phyloP scores from a whole-genome alignment of 1,140 invertebrate genomes.

The Drosophila kohkoa region DNA sequence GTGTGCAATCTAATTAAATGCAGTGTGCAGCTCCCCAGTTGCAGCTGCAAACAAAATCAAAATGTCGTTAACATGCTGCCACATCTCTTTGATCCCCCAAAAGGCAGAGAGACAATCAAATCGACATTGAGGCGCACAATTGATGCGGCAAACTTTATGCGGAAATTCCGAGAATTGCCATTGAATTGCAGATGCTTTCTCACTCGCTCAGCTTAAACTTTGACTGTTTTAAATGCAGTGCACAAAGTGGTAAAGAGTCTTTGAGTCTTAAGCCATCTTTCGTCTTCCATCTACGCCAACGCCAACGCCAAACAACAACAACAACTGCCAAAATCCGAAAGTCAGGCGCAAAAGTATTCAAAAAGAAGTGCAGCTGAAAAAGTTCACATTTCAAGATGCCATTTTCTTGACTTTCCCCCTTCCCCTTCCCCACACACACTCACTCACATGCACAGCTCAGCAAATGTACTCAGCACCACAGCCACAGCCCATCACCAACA shows the following conservation, averaged over 20 bases:
- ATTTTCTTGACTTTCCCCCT: conserved; percentile 68
- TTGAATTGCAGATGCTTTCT: conserved; percentile 76
- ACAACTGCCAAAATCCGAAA: conserved; percentile 48
- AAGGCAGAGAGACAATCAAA: conserved; percentile 60
- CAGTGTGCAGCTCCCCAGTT: conserved; percentile 1
- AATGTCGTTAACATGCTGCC: conserved; percentile 35
- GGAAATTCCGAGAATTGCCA: conserved; percentile 56
- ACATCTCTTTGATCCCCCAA: conserved; percentile 3
- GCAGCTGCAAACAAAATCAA: conserved; percentile 32
- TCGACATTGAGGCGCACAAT: conserved; percentile 45
- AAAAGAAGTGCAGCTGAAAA: conserved; percentile 79
- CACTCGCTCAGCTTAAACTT: conserved; percentile 32
- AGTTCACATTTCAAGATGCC: conserved; percentile 81
- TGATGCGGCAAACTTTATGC: conserved; percentile 42
- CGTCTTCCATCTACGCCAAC: background rate
- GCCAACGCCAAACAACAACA: background rate
- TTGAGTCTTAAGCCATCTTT: conserved; percentile 16
- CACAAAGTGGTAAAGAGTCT: conserved; percentile 43
- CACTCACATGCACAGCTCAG: conserved; percentile 48
- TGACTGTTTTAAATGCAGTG: conserved; percentile 73
- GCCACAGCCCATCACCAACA: conserved; percentile 5
- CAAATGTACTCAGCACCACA: conserved; percentile 42
- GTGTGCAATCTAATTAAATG: conserved; percentile 47
- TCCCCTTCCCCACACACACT: background rate
- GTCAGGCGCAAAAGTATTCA: conserved; percentile 81